These are phyloP conservation scores for Cantharis rufa DNA, from an alignment of 2,888 invertebrate genomes.

Conservation along the genomic window DNA sequence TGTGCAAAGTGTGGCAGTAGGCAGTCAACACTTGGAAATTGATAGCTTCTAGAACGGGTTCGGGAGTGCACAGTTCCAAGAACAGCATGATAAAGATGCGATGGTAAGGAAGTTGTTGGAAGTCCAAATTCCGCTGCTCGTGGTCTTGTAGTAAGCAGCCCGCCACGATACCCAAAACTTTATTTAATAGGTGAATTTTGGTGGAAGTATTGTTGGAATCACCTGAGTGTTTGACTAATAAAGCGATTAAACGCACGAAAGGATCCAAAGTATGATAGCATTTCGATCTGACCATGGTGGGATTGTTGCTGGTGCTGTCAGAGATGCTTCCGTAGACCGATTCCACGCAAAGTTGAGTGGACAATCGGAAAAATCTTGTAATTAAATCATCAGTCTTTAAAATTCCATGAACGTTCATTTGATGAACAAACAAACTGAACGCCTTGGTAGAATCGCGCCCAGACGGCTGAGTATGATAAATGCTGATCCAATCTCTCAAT, in stretches of 20 bases:
- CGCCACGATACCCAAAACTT: conserved; percentile 92
- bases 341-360: conserved; percentile 95
- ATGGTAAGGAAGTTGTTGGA: conserved; percentile 98
- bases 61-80: conserved; percentile 92
- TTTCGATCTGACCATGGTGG: conserved; percentile 74
- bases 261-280: conserved; percentile 96
- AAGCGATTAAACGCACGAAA: conserved; percentile 88
- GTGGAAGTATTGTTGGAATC: conserved; percentile 91
- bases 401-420: conserved; percentile 96
- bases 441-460: conserved; percentile 87
- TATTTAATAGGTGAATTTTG: conserved; percentile 95
- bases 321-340: conserved; percentile 74
- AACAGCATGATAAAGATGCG: conserved; percentile 95
- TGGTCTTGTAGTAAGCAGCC: conserved; percentile 96
- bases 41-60: conserved; percentile 90
- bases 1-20: conserved; percentile 94
- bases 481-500: conserved; percentile 92
- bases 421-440: conserved; percentile 91
- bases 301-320: conserved; percentile 20
- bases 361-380: conserved; percentile 94
- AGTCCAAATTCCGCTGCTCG: conserved; percentile 84
- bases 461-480: conserved; percentile 80
- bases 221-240: conserved; percentile 93
- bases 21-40: conserved; percentile 94
- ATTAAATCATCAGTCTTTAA: conserved; percentile 97